phyloP scores from a whole-genome alignment of 2,888 invertebrate species.

The Idaea straminata region DNA sequence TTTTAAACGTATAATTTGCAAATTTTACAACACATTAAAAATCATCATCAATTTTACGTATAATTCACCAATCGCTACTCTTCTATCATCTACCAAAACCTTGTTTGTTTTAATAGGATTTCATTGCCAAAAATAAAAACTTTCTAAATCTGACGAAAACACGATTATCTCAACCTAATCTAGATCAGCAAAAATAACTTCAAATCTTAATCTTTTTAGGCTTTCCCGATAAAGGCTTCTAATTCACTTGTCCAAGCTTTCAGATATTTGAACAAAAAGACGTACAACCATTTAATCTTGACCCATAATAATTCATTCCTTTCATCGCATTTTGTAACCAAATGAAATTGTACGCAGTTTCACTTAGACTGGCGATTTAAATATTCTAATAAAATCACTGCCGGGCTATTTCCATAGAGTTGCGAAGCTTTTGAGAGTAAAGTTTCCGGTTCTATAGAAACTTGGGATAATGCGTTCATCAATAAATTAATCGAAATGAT shows the following conservation, averaged over 20 bases:
- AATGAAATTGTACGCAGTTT: conserved; percentile 17
- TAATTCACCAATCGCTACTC: no score
- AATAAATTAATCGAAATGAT: conserved; percentile 36
- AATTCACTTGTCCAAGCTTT: conserved; percentile 32
- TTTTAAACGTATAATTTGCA: no score
- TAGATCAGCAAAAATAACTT: not conserved
- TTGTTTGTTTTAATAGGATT: no score
- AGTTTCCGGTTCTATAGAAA: not conserved
- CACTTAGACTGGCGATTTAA: conserved; percentile 29
- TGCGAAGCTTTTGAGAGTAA: conserved; percentile 35
- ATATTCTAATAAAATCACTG: conserved; percentile 43
- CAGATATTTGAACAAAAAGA: conserved; percentile 26
- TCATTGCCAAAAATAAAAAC: not conserved
- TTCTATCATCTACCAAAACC: no score
- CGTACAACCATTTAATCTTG: conserved; percentile 24
- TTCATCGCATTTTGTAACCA: conserved; percentile 19
- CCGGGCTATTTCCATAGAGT: conserved; percentile 33
- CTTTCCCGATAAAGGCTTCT: not conserved
- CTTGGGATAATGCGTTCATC: not conserved
- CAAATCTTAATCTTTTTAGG: not conserved
- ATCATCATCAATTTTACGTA: no score
- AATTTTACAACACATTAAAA: no score
- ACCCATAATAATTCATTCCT: conserved; percentile 24
- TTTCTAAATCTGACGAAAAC: not conserved
- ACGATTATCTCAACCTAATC: not conserved